These are phyloP conservation scores for Sylvilagus bachmani DNA, from an alignment of 2,113 vertebrate species.

Conservation along the genomic window DNA sequence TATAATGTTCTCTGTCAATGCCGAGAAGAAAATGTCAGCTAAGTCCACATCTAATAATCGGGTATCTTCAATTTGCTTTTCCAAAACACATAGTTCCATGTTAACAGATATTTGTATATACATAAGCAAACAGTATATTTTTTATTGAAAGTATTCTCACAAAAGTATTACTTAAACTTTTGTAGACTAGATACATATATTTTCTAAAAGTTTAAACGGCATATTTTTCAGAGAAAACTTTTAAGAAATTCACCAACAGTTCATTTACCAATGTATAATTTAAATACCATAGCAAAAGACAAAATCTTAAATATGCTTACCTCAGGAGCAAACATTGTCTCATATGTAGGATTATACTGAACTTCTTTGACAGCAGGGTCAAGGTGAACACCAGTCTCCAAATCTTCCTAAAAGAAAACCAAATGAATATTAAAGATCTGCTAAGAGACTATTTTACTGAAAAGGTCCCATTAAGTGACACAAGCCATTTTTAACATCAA, in stretches of 20 bases:
- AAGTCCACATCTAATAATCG: constrained; percentile 25
- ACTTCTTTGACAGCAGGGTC: constrained; percentile 97
- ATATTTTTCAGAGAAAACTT: constrained; percentile 34
- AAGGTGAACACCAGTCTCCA: constrained; percentile 96
- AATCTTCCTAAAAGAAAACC: constrained; percentile 93
- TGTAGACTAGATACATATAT: not conserved
- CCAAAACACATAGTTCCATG: not conserved
- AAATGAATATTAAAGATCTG: constrained; percentile 45
- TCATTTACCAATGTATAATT: constrained; percentile 6
- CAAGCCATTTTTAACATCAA: not conserved
- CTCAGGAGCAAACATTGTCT: constrained; percentile 99
- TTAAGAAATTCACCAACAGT: constrained; percentile 28
- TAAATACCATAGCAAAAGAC: constrained; percentile 8
- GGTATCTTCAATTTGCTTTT: constrained; percentile 46
- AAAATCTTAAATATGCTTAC: constrained; percentile 86
- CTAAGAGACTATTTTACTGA: constrained; percentile 4
- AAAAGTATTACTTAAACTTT: constrained; percentile 32
- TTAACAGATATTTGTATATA: not conserved
- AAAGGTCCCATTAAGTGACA: not conserved
- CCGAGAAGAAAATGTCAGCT: constrained; percentile 37
- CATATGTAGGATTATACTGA: constrained; percentile 94
- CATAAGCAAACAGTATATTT: not conserved
- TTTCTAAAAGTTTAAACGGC: constrained; percentile 50
- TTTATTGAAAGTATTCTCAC: constrained; percentile 42
- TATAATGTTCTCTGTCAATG: constrained; percentile 47